These are phyloP conservation scores for Eupithecia dodoneata DNA, from an alignment of 2,888 invertebrate species.

Conservation along the genomic window DNA sequence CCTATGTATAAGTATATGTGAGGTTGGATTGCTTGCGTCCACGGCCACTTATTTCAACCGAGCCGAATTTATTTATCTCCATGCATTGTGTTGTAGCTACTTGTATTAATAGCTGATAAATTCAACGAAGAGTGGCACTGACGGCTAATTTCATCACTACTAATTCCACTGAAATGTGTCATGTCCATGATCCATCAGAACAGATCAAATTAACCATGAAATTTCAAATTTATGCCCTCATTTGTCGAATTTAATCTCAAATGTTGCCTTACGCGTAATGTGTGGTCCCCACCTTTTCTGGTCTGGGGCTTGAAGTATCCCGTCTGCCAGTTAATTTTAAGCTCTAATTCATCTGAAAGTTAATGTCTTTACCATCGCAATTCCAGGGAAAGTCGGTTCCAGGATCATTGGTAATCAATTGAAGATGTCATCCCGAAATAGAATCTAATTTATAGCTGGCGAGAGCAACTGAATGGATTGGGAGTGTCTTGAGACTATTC, in stretches of 20 bases:
- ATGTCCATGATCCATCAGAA: neutral
- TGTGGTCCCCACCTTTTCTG: neutral
- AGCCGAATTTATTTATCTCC: no score
- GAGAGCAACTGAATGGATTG: slow-evolving; percentile 32
- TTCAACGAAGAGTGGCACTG: neutral
- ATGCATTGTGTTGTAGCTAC: neutral
- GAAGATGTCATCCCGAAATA: slow-evolving; percentile 26
- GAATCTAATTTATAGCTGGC: slow-evolving; percentile 28
- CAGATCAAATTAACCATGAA: neutral
- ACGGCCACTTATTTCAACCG: no score
- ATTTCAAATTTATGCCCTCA: neutral
- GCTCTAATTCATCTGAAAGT: slow-evolving; percentile 2
- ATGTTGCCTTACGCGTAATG: neutral
- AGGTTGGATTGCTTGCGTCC: neutral
- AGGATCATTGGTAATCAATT: slow-evolving; percentile 27
- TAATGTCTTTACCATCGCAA: slow-evolving; percentile 5
- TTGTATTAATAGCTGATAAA: neutral
- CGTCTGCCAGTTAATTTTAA: neutral
- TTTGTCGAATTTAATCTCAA: neutral
- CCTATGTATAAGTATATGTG: neutral
- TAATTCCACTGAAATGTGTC: neutral
- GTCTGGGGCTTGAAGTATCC: neutral
- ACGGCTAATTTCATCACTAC: neutral
- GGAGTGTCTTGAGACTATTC: slow-evolving; percentile 19
- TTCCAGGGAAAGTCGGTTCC: slow-evolving; percentile 4